These are phyloP conservation scores for Metellina segmentata DNA, from an alignment of 2,888 invertebrate genomes.

Conservation along the genomic window DNA sequence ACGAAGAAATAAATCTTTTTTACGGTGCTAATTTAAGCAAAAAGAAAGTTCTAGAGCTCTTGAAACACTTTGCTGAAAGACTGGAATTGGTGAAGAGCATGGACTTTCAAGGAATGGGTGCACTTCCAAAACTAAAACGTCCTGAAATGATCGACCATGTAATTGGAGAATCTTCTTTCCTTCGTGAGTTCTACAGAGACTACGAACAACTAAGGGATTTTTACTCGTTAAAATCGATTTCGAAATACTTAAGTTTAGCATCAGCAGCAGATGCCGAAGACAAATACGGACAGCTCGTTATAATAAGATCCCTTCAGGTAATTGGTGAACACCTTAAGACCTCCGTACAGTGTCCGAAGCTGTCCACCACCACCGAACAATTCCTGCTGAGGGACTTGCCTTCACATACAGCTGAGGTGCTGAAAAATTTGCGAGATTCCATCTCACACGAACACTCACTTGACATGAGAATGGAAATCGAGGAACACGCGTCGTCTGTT, in stretches of 20 bases:
- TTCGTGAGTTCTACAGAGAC: conserved; percentile 36
- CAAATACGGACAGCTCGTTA: not conserved
- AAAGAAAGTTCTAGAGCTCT: not conserved
- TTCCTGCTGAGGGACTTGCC: not conserved
- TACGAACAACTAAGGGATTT: conserved; percentile 5
- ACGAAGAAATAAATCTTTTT: not conserved
- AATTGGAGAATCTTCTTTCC: not conserved
- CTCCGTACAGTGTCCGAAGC: conserved; percentile 16
- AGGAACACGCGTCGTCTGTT: not conserved
- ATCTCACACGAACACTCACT: conserved; percentile 29
- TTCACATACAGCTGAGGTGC: not conserved
- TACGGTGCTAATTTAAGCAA: not conserved
- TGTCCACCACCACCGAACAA: conserved; percentile 4
- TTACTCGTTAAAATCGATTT: conserved; percentile 21
- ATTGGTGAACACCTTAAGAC: conserved; percentile 37
- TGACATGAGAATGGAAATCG: not conserved
- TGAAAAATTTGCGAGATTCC: conserved; percentile 18
- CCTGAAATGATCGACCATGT: not conserved
- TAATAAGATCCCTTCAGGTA: conserved; percentile 25
- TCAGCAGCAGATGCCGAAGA: not conserved
- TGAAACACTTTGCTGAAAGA: conserved; percentile 18
- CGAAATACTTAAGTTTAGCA: no score
- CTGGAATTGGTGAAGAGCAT: conserved; percentile 1
- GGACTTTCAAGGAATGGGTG: not conserved
- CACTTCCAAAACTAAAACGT: conserved; percentile 8